Base-by-base conservation (phyloP, 2,797 vertebrate genomes). In the Ambastaia sidthimunki region DNA sequence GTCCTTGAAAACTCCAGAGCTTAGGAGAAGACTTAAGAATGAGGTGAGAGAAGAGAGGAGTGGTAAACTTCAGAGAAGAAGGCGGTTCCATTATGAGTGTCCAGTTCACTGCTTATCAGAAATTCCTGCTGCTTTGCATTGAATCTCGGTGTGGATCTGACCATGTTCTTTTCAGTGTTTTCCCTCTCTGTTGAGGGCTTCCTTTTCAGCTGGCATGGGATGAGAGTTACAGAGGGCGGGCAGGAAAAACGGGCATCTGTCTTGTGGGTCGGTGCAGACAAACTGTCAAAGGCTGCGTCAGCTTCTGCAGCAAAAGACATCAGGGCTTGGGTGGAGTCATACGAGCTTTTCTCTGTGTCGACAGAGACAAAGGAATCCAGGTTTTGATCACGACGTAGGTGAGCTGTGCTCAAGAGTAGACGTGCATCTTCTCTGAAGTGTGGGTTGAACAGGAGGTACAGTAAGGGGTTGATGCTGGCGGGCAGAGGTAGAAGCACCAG, bases 401-500 rank as follows among this genome's bases (percentile, higher is more conserved):
- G 91, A 77, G 86, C 86, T 69, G 91, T 89, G 87, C 92, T 93
- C 93, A 93, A 90, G 77, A 96, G 93, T 67, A 96, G 91, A 79
- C 93, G 93, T 50, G 95, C 90, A 80, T 97, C 95, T 76, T 96
- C 95, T 85, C 95, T 92, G 88, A 91, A 94, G 87, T 94, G 94
- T 0, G 94, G 93, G 79, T 95, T 96, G 93, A 97, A 97, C 74
- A 98, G 92, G 62, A 98, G 91, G 90, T 98, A 98, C 73, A 99
- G 95, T 85, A 98, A 87, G 0, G 97, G 97, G 87, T 98, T 98
- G 76, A 99, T 93, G 90, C 97, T 97, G 76, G 97, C 94, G 0
- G 97, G 97, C 83, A 98, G 89, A 0, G 97, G 97, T 87, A 97
- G 92, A 11, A 97, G 95, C 81, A 98, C 93, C 2, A 98, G 92